Evolutionary conservation across 2,113 vertebrate species (phyloP).

Genomic region (Lepisosteus oculatus): DNA sequence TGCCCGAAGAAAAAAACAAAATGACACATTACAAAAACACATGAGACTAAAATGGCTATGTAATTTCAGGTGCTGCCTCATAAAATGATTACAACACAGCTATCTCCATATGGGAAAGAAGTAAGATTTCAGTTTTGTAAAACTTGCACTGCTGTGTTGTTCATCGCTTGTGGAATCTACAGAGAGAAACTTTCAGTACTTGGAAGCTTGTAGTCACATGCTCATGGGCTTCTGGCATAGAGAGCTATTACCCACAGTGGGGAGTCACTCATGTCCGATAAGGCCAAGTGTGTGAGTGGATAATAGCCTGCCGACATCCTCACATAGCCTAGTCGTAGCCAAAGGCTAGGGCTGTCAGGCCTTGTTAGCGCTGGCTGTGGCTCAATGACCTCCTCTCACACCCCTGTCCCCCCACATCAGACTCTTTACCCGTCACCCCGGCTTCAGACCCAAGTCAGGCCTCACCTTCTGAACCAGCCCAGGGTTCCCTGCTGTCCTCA

Average conservation of each 20-base stretch:
- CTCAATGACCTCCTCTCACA: constrained; percentile 34
- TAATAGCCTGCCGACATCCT: constrained; percentile 41
- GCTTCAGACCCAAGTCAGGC: constrained; percentile 31
- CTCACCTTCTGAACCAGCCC: constrained; percentile 53
- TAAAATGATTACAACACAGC: too few relatives aligned
- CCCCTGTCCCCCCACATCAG: constrained; percentile 50
- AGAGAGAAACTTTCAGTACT: neutral
- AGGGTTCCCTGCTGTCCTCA: constrained; percentile 36
- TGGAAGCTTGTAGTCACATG: neutral
- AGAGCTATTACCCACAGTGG: neutral
- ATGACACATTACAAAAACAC: too few relatives aligned
- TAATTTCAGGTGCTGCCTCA: too few relatives aligned
- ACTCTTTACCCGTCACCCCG: constrained; percentile 35
- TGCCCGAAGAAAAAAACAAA: too few relatives aligned
- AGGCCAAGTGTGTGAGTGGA: constrained; percentile 33
- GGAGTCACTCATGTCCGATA: constrained; percentile 26
- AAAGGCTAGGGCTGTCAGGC: constrained; percentile 43
- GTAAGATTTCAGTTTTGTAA: too few relatives aligned
- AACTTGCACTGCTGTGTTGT: too few relatives aligned
- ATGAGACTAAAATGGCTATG: too few relatives aligned
- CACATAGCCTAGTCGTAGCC: constrained; percentile 49
- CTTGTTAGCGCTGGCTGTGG: constrained; percentile 33
- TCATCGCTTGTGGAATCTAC: too few relatives aligned
- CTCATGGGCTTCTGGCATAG: neutral
- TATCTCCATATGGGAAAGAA: too few relatives aligned